phyloP scores from a whole-genome alignment of 2,888 invertebrate species.

The Deroplatys truncata region DNA sequence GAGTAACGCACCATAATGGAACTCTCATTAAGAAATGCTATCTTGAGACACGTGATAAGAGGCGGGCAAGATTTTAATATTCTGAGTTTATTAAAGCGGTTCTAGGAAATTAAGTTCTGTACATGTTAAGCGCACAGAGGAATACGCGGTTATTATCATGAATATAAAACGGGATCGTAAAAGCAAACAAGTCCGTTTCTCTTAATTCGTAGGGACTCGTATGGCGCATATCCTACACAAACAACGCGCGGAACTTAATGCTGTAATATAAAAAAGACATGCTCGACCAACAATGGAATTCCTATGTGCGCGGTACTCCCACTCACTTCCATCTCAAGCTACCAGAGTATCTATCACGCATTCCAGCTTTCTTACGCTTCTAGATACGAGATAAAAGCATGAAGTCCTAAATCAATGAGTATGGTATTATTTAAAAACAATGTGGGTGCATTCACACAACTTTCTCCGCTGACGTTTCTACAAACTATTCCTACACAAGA shows the following conservation, averaged over 20 bases:
- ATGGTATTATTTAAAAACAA: too few species aligned
- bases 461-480: too few species aligned
- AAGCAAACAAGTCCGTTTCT: background rate
- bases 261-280: background rate
- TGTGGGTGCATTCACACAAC: too few species aligned
- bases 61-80: background rate
- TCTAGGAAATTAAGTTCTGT: background rate
- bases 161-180: background rate
- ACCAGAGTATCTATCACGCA: too few species aligned
- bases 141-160: background rate
- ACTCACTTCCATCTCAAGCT: background rate
- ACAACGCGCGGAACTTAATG: background rate
- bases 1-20: background rate
- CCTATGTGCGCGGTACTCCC: background rate
- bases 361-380: background rate
- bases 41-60: background rate
- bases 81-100: background rate
- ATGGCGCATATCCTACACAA: background rate
- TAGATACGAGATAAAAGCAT: too few species aligned
- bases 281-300: background rate
- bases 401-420: too few species aligned
- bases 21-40: background rate
- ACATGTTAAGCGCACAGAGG: background rate
- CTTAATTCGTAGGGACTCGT: background rate
- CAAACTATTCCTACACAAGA: too few species aligned